Evolutionary conservation across 1,140 invertebrate genomes (phyloP).

Genomic region (Meloidogyne floridensis): DNA sequence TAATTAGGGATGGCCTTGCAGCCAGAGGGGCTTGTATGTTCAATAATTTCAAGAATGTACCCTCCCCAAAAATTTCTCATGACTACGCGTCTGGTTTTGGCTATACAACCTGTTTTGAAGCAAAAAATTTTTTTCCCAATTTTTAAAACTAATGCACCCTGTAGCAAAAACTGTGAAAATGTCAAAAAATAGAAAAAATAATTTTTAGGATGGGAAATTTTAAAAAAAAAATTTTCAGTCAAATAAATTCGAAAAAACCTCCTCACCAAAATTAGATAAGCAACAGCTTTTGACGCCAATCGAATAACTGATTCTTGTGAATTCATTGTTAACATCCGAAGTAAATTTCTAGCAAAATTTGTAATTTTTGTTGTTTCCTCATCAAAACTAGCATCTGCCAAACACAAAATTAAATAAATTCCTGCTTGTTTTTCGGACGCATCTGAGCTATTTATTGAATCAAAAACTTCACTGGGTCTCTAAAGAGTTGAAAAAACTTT

Average conservation of each 20-base stretch:
- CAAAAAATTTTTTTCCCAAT: too few species aligned
- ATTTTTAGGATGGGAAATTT: not conserved
- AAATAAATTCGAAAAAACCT: not conserved
- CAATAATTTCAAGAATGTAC: too few species aligned
- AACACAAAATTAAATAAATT: constrained; percentile 52
- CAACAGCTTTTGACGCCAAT: constrained; percentile 51
- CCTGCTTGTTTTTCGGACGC: constrained; percentile 48
- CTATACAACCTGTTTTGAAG: too few species aligned
- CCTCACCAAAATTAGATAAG: constrained; percentile 53
- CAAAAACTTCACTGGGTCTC: constrained; percentile 33
- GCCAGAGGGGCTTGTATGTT: too few species aligned
- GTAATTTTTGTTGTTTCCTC: constrained; percentile 39
- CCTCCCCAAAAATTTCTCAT: too few species aligned
- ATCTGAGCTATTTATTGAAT: constrained; percentile 42
- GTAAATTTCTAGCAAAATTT: constrained; percentile 44
- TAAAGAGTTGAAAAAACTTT: constrained; percentile 25
- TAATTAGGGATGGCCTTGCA: too few species aligned
- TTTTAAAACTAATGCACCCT: too few species aligned
- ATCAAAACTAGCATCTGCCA: constrained; percentile 42
- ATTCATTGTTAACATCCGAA: constrained; percentile 43
- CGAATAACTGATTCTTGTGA: constrained; percentile 33
- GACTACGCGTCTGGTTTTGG: too few species aligned
- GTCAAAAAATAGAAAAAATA: not conserved
- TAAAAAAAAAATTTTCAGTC: too few species aligned
- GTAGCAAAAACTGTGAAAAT: too few species aligned